These are phyloP conservation scores for Diabrotica undecimpunctata DNA, from an alignment of 1,140 invertebrate species.

Conservation along the genomic window DNA sequence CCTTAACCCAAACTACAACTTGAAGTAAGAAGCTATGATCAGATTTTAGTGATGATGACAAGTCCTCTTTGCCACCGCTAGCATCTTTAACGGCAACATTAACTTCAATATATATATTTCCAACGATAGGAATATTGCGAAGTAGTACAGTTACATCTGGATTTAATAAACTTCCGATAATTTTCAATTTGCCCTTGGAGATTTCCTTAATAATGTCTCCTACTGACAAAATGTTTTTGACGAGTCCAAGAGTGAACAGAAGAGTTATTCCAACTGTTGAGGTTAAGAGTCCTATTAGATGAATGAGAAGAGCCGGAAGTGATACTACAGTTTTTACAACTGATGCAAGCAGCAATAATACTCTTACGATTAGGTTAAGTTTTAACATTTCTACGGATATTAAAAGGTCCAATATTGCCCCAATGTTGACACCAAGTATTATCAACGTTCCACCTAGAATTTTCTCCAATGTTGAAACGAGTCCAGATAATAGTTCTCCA, in stretches of 20 bases:
- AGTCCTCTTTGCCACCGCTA: not conserved
- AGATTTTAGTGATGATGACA: not conserved
- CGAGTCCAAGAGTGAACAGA: not conserved
- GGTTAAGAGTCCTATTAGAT: not conserved
- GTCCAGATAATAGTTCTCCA: not conserved
- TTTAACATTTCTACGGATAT: not conserved
- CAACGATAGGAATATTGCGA: too few species aligned
- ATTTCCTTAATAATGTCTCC: not conserved
- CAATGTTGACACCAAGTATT: slow-evolving; percentile 9
- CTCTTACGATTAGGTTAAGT: not conserved
- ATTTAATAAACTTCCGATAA: too few species aligned
- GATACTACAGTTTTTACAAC: slow-evolving; percentile 3
- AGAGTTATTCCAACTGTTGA: not conserved
- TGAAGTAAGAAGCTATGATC: not conserved
- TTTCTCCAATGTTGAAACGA: not conserved
- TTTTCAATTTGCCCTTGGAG: too few species aligned
- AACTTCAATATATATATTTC: too few species aligned
- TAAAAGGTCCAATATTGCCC: slow-evolving; percentile 7
- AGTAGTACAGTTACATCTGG: too few species aligned
- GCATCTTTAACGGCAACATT: not conserved
- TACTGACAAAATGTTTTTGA: not conserved
- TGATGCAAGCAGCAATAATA: slow-evolving; percentile 4
- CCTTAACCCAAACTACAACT: not conserved
- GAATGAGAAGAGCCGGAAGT: slow-evolving; percentile 7
- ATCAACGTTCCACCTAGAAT: slow-evolving; percentile 5